Evolutionary conservation across 2,113 vertebrate species (phyloP).

Genomic region (Eretmochelys imbricata): DNA sequence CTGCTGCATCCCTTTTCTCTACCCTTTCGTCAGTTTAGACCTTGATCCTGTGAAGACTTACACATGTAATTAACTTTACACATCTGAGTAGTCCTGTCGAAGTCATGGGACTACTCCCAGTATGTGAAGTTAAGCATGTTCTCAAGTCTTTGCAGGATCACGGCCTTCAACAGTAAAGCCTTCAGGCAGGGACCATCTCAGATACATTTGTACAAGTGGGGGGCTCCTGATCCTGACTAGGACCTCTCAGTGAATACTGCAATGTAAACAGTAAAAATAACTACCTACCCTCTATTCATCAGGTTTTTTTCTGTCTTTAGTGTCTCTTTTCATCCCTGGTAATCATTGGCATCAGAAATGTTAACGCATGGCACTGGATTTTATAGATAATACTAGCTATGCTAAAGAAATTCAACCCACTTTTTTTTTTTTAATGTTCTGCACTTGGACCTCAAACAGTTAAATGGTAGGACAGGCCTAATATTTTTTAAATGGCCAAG

Average conservation of each 20-base stretch:
- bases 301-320: not conserved
- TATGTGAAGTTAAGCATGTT: conserved; percentile 47
- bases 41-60: conserved; percentile 26
- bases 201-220: not conserved
- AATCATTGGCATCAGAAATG: not conserved
- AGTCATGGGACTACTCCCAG: conserved; percentile 42
- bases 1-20: not conserved
- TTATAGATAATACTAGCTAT: not conserved
- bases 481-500: not conserved
- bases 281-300: not conserved
- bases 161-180: not conserved
- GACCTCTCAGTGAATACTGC: not conserved
- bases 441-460: not conserved
- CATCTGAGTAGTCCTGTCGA: conserved; percentile 31
- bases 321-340: not conserved
- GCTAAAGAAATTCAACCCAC: not conserved
- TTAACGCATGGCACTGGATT: not conserved
- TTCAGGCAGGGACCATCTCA: not conserved
- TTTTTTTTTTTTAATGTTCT: not conserved
- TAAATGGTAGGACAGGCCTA: not conserved
- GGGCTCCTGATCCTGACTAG: not conserved
- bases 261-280: not conserved
- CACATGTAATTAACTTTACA: conserved; percentile 32
- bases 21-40: conserved; percentile 9
- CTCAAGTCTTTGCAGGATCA: conserved; percentile 43